Evolutionary conservation across 2,797 vertebrate species (phyloP).

Genomic region (Rhadinocentrus ornatus): DNA sequence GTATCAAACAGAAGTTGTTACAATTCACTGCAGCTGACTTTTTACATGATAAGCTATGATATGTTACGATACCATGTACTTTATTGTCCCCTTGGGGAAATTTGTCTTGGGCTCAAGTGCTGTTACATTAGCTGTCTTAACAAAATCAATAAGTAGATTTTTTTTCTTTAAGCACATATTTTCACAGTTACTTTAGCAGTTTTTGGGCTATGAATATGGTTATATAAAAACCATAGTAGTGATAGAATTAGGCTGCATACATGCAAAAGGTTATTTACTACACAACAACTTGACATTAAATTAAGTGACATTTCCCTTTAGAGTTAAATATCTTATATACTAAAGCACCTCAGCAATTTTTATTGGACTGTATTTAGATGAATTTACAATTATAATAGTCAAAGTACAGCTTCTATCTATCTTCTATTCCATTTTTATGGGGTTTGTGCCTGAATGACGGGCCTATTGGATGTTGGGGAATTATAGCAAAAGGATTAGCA

Average conservation of each 20-base stretch:
- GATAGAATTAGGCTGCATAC: neutral
- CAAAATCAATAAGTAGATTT: no score
- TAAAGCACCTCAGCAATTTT: constrained; percentile 5
- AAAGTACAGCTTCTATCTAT: neutral
- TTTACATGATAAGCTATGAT: no score
- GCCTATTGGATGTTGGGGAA: neutral
- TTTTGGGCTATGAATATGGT: no score
- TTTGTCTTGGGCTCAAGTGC: no score
- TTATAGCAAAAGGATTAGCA: neutral
- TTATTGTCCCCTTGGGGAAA: no score
- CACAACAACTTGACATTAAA: neutral
- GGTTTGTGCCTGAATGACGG: neutral
- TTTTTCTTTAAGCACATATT: no score
- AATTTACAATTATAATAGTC: neutral
- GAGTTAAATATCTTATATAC: neutral
- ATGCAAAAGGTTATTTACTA: neutral
- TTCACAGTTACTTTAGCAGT: no score
- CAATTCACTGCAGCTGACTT: no score
- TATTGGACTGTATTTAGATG: neutral
- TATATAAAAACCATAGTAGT: neutral
- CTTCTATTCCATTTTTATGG: neutral
- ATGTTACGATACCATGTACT: no score
- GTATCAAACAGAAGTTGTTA: neutral
- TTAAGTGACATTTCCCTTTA: neutral
- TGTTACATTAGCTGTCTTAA: no score